Evolutionary conservation across 2,797 vertebrate species (phyloP), one percentile per base, ranked within the genome.

Genomic region (Oreochromis mossambicus): DNA sequence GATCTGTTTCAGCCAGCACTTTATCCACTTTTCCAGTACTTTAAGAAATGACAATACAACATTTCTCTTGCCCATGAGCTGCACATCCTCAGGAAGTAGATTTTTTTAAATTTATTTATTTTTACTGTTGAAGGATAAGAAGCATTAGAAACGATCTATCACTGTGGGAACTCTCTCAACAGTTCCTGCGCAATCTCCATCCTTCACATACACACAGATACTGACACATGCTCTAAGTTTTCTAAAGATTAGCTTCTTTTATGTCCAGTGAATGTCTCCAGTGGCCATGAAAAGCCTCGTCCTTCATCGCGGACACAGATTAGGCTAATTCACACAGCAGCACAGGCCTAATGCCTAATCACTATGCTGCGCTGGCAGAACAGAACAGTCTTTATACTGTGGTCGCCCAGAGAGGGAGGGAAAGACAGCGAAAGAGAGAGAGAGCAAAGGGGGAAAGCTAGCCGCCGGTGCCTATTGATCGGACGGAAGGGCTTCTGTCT

Each of bases 301-400:
- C 94, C 94, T 95, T 95, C 94, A 93, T 91, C 81, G 77, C 86
- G 89, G 94, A 95, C 94, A 94, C 92, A 93, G 95, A 95, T 95
- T 95, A 94, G 90, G 92, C 94, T 95, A 95, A 95, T 95, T 95
- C 94, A 93, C 93, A 92, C 94, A 92, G 92, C 92, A 89, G 92
- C 91, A 48, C 89, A 58, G 91, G 93, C 89, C 94, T 93, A 94
- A 95, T 93, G 93, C 91, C 92, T 94, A 95, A 95, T 95, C 95
- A 94, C 93, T 92, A 83, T 92, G 93, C 95, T 94, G 93, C 21
- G 91, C 88, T 80, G 91, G 93, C 94, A 94, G 91, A 95, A 95
- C 89, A 90, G 92, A 91, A 46, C 91, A 76, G 91, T 93, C 92
- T 93, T 94, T 93, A 89, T 91, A 87, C 87, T 83, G 92, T 92